These are phyloP conservation scores for Acridotheres tristis DNA, from an alignment of 2,797 vertebrate genomes.

Conservation along the genomic window DNA sequence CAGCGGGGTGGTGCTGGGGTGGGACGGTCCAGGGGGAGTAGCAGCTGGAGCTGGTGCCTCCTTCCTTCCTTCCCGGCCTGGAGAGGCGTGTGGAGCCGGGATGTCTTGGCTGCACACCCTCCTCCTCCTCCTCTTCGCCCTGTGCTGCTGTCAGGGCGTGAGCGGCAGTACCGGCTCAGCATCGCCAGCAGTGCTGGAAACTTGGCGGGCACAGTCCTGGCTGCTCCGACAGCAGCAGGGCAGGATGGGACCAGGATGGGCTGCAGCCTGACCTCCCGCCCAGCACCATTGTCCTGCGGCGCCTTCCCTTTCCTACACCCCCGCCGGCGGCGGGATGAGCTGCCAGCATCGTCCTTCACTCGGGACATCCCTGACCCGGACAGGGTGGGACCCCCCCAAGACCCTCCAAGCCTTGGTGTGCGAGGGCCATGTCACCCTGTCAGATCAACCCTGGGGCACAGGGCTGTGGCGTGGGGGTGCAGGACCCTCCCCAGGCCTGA, in stretches of 20 bases:
- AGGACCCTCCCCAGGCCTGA: not conserved
- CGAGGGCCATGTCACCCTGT: rapidly evolving
- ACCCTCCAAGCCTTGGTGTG: not conserved
- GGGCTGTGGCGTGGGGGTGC: not conserved
- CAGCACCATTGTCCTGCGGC: slow-evolving; percentile 61
- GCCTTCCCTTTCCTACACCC: slow-evolving; percentile 64
- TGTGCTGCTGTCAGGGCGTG: not conserved
- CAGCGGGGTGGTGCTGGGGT: not conserved
- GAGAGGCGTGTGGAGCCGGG: not conserved
- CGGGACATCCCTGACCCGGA: rapidly evolving
- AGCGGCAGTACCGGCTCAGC: not conserved
- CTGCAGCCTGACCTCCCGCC: slow-evolving; percentile 71
- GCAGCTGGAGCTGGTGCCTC: not conserved
- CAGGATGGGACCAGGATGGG: slow-evolving; percentile 77
- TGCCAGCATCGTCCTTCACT: not conserved
- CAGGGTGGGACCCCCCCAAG: not conserved
- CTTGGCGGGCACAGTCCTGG: slow-evolving; percentile 40
- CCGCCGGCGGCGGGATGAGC: slow-evolving; percentile 17
- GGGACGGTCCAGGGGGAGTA: not conserved
- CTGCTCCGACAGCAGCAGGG: not conserved
- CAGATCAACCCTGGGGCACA: not conserved
- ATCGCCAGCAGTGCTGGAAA: slow-evolving; percentile 43
- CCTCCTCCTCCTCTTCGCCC: not conserved
- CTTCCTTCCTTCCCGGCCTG: slow-evolving; percentile 54
- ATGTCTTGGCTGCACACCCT: slow-evolving; percentile 56